These are phyloP conservation scores for Craseonycteris thonglongyai DNA, from an alignment of 2,113 vertebrate species.

Conservation along the genomic window DNA sequence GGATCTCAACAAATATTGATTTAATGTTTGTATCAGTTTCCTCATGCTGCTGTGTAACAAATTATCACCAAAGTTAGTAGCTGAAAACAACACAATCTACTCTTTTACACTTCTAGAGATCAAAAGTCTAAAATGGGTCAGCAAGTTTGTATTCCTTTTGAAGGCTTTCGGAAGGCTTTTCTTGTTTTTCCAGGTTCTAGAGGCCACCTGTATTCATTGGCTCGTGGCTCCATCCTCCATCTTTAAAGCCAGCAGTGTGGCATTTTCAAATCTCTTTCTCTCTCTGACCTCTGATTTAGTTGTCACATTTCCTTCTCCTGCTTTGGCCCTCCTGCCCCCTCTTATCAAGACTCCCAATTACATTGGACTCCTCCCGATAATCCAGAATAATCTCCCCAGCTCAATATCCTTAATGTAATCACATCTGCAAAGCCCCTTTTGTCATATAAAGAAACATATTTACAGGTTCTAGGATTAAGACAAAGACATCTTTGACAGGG, in stretches of 20 bases:
- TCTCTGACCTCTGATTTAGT: neutral
- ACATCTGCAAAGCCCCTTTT: neutral
- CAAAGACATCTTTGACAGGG: neutral
- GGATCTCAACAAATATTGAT: neutral
- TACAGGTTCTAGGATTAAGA: neutral
- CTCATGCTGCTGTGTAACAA: neutral
- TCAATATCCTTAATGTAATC: neutral
- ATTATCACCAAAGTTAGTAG: neutral
- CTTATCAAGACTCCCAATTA: neutral
- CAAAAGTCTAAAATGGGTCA: neutral
- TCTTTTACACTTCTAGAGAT: neutral
- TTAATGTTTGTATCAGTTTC: neutral
- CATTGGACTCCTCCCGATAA: neutral
- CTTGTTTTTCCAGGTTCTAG: neutral
- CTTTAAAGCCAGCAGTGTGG: neutral
- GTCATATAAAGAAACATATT: neutral
- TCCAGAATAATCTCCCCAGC: neutral
- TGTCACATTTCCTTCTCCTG: neutral
- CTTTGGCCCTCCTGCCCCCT: neutral
- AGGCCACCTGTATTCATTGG: neutral
- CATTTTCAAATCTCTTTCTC: neutral
- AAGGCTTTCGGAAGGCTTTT: neutral
- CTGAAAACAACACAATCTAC: neutral
- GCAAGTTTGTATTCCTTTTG: neutral
- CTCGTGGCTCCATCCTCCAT: neutral